Percentiles rank a stretch among this genome's conserved stretches.
These are phyloP conservation scores for Spermophilus dauricus DNA, from an alignment of 2,113 vertebrate species.

Conservation along the genomic window DNA sequence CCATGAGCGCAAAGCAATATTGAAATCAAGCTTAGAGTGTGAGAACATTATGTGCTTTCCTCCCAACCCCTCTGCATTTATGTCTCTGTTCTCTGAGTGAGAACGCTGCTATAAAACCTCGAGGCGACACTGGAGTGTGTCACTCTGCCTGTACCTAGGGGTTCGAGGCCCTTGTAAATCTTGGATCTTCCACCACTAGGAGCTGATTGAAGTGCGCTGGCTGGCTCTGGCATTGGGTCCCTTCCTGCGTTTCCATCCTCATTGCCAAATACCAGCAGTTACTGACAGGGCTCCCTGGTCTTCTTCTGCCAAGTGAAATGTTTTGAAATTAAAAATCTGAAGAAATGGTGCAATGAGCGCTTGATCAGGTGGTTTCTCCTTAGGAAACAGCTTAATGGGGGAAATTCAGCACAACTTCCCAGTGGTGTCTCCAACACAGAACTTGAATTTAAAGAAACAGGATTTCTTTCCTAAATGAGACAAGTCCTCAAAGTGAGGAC, in stretches of 20 bases:
- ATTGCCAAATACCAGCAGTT: slow-evolving; percentile 64
- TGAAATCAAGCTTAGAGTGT: slow-evolving; percentile 75
- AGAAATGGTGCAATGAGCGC: slow-evolving; percentile 45
- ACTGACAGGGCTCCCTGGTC: slow-evolving; percentile 69
- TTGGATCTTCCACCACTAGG: slow-evolving; percentile 63
- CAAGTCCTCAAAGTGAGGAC: not conserved
- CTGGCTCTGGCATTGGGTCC: not conserved
- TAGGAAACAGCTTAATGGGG: slow-evolving; percentile 63
- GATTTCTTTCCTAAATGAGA: slow-evolving; percentile 36
- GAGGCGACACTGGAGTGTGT: slow-evolving; percentile 59
- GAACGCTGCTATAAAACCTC: not conserved
- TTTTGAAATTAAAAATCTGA: slow-evolving; percentile 82
- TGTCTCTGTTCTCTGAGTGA: slow-evolving; percentile 63
- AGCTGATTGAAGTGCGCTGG: slow-evolving; percentile 62
- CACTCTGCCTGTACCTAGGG: slow-evolving; percentile 60
- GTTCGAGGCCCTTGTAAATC: slow-evolving; percentile 66
- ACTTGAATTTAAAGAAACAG: slow-evolving; percentile 67
- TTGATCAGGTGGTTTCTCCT: slow-evolving; percentile 68
- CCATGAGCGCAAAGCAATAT: slow-evolving; percentile 46
- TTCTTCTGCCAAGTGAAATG: slow-evolving; percentile 58
- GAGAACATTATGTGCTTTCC: slow-evolving; percentile 45
- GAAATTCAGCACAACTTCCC: slow-evolving; percentile 56
- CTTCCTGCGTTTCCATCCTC: not conserved
- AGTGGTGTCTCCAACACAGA: not conserved
- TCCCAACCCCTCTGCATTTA: slow-evolving; percentile 31